Evolutionary conservation across 2,797 vertebrate species (phyloP).

Genomic region (Crotalus adamanteus): DNA sequence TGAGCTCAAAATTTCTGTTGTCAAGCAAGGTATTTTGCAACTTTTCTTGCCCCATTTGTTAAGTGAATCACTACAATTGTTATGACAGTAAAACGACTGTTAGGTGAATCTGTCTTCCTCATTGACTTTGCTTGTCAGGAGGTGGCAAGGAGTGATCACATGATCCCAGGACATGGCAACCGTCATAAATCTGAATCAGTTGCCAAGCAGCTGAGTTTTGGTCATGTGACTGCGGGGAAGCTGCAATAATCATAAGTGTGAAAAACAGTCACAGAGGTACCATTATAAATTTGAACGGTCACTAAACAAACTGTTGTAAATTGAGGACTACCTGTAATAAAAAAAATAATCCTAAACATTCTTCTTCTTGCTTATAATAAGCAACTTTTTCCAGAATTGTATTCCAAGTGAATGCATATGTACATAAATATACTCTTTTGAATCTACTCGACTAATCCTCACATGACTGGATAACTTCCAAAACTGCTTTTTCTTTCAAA

Average conservation of each 20-base stretch:
- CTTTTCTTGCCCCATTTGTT: not conserved
- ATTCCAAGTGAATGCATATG: not conserved
- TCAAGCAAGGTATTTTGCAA: not conserved
- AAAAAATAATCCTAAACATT: not conserved
- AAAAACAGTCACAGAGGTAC: not conserved
- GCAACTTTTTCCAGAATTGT: not conserved
- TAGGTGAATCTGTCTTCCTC: not conserved
- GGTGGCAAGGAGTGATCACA: not conserved
- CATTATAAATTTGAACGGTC: not conserved
- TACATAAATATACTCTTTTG: conserved; percentile 10
- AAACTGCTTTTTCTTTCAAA: conserved; percentile 23
- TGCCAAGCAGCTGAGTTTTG: not conserved
- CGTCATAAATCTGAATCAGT: not conserved
- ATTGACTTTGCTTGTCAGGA: not conserved
- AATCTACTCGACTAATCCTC: conserved; percentile 54
- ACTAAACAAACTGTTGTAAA: not conserved
- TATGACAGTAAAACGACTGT: not conserved
- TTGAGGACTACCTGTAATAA: not conserved
- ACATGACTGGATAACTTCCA: not conserved
- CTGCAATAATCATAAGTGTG: not conserved
- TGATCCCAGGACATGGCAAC: not conserved
- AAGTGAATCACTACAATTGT: not conserved
- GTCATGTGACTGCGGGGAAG: not conserved
- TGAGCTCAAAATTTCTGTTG: not conserved
- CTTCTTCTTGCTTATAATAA: not conserved